Conservation (phyloP, 2,113 vertebrate genomes). For the Arenaria interpres region DNA sequence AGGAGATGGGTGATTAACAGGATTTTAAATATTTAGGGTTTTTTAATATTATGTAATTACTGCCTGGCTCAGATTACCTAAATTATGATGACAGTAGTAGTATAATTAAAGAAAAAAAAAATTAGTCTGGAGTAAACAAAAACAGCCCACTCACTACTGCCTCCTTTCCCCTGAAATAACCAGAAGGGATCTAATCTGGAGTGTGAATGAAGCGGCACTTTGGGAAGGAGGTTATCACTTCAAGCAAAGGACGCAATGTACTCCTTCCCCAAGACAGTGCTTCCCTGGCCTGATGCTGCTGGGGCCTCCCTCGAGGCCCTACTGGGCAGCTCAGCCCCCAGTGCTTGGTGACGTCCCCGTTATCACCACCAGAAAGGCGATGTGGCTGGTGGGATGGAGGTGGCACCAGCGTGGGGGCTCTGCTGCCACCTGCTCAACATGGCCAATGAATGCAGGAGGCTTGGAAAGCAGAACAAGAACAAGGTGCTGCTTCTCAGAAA, state of each 20-base stretch:
- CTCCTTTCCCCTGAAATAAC: background rate
- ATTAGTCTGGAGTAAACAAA: background rate
- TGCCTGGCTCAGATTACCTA: background rate
- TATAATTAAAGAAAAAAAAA: background rate
- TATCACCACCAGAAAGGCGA: background rate
- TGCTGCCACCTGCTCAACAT: fast-evolving
- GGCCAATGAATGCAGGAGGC: fast-evolving
- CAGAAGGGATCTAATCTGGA: background rate
- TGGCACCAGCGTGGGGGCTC: background rate
- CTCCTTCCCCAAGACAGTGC: fast-evolving
- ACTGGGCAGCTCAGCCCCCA: background rate
- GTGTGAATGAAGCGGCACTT: fast-evolving
- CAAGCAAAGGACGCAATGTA: background rate
- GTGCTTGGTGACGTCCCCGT: background rate
- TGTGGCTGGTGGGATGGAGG: background rate
- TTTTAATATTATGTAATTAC: slow-evolving; percentile 7
- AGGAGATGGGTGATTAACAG: slow-evolving; percentile 11
- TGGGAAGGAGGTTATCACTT: background rate
- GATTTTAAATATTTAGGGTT: background rate
- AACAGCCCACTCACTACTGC: background rate
- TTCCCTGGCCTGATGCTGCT: background rate
- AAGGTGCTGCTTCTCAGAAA: background rate
- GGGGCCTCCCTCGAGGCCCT: too few species aligned
- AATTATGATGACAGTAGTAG: background rate
- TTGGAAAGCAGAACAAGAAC: background rate